Evolutionary conservation across 2,888 invertebrate genomes (phyloP).

Genomic region (Ceramica pisi): DNA sequence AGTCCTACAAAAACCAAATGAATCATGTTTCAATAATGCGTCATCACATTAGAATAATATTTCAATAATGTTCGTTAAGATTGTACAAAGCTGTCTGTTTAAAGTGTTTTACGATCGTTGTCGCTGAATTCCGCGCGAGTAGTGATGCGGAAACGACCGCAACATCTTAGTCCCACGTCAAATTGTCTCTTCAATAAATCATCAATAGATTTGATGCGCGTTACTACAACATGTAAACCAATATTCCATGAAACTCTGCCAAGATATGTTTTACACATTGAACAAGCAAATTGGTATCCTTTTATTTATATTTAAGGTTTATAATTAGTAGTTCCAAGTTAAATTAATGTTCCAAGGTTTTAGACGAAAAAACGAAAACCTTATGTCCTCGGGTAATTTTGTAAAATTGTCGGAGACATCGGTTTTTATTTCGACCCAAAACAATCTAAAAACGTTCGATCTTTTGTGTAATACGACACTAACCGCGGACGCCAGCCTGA

Average conservation of each 20-base stretch:
- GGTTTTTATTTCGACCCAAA: conserved; percentile 86
- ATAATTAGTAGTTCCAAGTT: conserved; percentile 68
- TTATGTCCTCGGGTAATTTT: conserved; percentile 83
- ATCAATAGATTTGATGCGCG: conserved; percentile 79
- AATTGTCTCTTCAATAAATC: conserved; percentile 80
- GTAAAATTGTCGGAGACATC: conserved; percentile 86
- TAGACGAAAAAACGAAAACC: conserved; percentile 58
- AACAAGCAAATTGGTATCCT: conserved; percentile 53
- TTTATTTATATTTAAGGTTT: conserved; percentile 72
- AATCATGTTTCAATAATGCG: conserved; percentile 64
- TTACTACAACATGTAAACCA: conserved; percentile 82
- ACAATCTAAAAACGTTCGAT: conserved; percentile 81
- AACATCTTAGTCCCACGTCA: conserved; percentile 80
- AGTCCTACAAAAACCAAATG: conserved; percentile 64
- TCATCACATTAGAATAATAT: conserved; percentile 66
- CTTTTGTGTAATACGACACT: conserved; percentile 88
- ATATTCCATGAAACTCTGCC: conserved; percentile 76
- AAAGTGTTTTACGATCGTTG: conserved; percentile 63
- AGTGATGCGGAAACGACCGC: conserved; percentile 81
- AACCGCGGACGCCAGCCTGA: conserved; percentile 78
- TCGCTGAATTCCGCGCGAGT: conserved; percentile 76
- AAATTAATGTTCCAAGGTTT: conserved; percentile 55
- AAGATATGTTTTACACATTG: conserved; percentile 72
- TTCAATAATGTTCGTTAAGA: conserved; percentile 60
- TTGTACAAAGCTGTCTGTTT: conserved; percentile 58